These are phyloP conservation scores for Thelaira solivaga DNA, from an alignment of 2,888 invertebrate genomes.

Conservation along the genomic window DNA sequence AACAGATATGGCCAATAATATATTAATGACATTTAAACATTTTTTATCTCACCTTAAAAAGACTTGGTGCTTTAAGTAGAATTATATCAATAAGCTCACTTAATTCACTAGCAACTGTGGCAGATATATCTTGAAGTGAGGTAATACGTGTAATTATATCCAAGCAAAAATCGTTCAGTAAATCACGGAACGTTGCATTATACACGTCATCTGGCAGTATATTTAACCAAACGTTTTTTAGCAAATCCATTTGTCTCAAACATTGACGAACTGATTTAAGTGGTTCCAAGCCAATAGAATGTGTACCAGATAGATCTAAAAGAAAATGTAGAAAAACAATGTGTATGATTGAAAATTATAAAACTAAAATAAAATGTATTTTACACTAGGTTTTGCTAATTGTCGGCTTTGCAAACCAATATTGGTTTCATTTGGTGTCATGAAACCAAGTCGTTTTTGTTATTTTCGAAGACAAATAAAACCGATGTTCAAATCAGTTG, in stretches of 20 bases:
- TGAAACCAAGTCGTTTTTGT: no score
- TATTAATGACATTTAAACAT: not conserved
- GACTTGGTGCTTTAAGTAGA: constrained; percentile 83
- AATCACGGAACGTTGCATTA: constrained; percentile 82
- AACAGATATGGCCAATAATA: no score
- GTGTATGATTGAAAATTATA: no score
- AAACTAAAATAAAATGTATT: no score
- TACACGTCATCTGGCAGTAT: constrained; percentile 88
- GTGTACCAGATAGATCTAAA: constrained; percentile 70
- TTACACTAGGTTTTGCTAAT: no score
- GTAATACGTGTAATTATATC: constrained; percentile 79
- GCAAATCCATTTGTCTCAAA: constrained; percentile 87
- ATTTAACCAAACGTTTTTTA: constrained; percentile 92
- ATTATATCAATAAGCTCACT: constrained; percentile 86
- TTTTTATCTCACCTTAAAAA: constrained; percentile 81
- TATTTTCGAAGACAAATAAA: no score
- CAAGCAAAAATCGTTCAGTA: constrained; percentile 76
- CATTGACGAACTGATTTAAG: constrained; percentile 89
- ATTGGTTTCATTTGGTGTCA: no score
- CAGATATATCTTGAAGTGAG: constrained; percentile 90
- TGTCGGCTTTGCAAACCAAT: no score
- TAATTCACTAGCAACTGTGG: constrained; percentile 87
- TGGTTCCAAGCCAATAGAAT: constrained; percentile 72
- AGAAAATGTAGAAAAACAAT: constrained; percentile 64
- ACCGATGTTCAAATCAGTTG: no score